Conservation (phyloP, 2,888 invertebrate species). For the Leistus spinibarbis region DNA sequence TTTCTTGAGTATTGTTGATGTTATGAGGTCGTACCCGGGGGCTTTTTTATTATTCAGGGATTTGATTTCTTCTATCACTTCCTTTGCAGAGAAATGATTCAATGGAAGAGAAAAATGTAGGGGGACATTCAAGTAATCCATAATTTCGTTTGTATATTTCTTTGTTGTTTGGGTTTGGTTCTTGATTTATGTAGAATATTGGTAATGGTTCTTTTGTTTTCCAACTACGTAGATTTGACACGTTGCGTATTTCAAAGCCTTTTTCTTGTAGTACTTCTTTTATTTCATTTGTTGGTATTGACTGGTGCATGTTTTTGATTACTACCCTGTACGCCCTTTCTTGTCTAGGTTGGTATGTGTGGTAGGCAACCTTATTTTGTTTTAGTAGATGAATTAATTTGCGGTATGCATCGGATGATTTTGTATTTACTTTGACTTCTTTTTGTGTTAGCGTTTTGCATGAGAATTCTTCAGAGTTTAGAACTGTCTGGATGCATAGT, state of each 20-base stretch:
- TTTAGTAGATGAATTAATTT: constrained; percentile 27
- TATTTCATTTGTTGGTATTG: constrained; percentile 30
- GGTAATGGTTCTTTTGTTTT: constrained; percentile 40
- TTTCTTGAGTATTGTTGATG: constrained; percentile 42
- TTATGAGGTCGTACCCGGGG: constrained; percentile 46
- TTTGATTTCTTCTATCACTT: too few species aligned
- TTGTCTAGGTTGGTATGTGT: constrained; percentile 34
- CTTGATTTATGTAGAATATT: constrained; percentile 42
- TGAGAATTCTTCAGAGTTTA: background rate
- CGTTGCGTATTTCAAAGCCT: constrained; percentile 39
- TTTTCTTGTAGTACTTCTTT: constrained; percentile 35
- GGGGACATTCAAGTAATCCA: too few species aligned
- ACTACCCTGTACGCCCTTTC: constrained; percentile 30
- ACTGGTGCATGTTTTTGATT: constrained; percentile 26
- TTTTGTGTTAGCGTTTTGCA: constrained; percentile 7
- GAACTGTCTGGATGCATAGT: background rate
- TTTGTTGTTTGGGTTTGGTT: constrained; percentile 40
- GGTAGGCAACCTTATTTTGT: constrained; percentile 21
- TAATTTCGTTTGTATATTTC: constrained; percentile 40
- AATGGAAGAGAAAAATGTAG: constrained; percentile 29
- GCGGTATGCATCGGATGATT: constrained; percentile 17
- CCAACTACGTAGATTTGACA: constrained; percentile 37
- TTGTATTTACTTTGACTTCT: constrained; percentile 6
- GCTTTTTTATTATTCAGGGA: too few species aligned
- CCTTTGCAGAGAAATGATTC: constrained; percentile 21